Percentiles rank a stretch among this genome's conserved stretches.
These are phyloP conservation scores for Scrobipalpa costella DNA, from an alignment of 2,888 invertebrate species.

Conservation along the genomic window DNA sequence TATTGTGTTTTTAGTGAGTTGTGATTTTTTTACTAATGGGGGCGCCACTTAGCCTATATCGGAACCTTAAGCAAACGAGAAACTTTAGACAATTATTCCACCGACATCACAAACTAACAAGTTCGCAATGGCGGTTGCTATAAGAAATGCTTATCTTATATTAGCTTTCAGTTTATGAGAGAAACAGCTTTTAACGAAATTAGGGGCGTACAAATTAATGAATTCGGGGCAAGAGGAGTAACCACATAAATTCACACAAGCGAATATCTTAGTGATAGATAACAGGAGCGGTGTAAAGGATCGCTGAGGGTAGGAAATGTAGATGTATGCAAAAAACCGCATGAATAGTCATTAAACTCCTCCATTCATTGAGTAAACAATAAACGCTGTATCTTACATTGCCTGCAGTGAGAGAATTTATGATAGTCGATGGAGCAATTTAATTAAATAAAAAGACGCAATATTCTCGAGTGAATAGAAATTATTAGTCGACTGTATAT, in stretches of 20 bases:
- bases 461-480: constrained; percentile 46
- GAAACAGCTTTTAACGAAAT: constrained; percentile 52
- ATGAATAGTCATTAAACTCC: constrained; percentile 26
- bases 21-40: too few species aligned
- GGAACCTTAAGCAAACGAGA: neutral
- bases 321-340: constrained; percentile 25
- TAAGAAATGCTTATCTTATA: neutral
- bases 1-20: too few species aligned
- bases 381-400: constrained; percentile 31
- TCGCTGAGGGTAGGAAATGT: constrained; percentile 23
- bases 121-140: too few species aligned
- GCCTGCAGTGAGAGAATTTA: constrained; percentile 25
- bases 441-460: constrained; percentile 34
- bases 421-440: constrained; percentile 24
- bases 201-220: constrained; percentile 50
- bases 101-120: constrained; percentile 12
- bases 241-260: constrained; percentile 53
- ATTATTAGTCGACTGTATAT: constrained; percentile 57
- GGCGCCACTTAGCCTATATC: too few species aligned
- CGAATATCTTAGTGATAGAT: constrained; percentile 54
- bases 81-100: neutral
- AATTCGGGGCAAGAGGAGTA: constrained; percentile 46
- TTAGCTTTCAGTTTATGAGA: constrained; percentile 29
- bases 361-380: constrained; percentile 27
- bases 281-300: constrained; percentile 34